A percentile compares a stretch with the other conserved stretches of the same genome.
Conservation (phyloP, 2,888 invertebrate genomes). For the Aphidius colemani region DNA sequence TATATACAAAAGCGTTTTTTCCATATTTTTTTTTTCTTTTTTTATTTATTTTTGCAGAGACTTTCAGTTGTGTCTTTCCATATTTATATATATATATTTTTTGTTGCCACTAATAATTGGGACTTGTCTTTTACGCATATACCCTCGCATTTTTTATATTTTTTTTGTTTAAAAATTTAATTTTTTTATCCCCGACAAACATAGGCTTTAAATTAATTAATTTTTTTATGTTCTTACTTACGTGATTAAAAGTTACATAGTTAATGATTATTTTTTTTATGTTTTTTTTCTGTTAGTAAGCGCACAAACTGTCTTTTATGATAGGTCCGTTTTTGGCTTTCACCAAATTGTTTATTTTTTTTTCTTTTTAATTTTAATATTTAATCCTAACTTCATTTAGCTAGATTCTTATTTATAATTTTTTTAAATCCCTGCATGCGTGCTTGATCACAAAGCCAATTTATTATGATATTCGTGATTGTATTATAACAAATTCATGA, state of each 20-base stretch:
- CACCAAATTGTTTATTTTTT: slow-evolving; percentile 26
- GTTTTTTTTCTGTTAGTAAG: slow-evolving; percentile 47
- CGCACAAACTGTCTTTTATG: slow-evolving; percentile 56
- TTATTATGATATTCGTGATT: slow-evolving; percentile 39
- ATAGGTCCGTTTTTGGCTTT: slow-evolving; percentile 48
- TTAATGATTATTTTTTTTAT: slow-evolving; percentile 21
- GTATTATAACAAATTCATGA: slow-evolving; percentile 23
- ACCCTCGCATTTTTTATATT: slow-evolving; percentile 17
- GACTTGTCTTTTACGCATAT: slow-evolving; percentile 50
- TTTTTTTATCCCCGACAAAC: slow-evolving; percentile 23
- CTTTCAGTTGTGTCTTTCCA: slow-evolving; percentile 30
- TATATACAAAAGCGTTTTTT: slow-evolving; percentile 51
- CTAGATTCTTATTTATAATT: slow-evolving; percentile 21
- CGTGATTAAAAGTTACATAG: slow-evolving; percentile 29
- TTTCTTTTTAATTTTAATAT: slow-evolving; percentile 23
- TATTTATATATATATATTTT: too few relatives aligned
- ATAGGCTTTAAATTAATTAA: slow-evolving; percentile 27
- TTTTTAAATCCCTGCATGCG: too few relatives aligned
- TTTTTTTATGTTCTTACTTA: slow-evolving; percentile 34
- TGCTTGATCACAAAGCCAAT: slow-evolving; percentile 28
- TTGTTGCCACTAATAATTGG: slow-evolving; percentile 41
- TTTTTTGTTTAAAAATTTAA: slow-evolving; percentile 11
- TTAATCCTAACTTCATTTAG: slow-evolving; percentile 19
- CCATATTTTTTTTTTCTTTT: background rate
- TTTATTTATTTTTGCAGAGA: slow-evolving; percentile 19